Base-by-base conservation (phyloP, 1,140 invertebrate species). In the Chironomus striatipennis region DNA sequence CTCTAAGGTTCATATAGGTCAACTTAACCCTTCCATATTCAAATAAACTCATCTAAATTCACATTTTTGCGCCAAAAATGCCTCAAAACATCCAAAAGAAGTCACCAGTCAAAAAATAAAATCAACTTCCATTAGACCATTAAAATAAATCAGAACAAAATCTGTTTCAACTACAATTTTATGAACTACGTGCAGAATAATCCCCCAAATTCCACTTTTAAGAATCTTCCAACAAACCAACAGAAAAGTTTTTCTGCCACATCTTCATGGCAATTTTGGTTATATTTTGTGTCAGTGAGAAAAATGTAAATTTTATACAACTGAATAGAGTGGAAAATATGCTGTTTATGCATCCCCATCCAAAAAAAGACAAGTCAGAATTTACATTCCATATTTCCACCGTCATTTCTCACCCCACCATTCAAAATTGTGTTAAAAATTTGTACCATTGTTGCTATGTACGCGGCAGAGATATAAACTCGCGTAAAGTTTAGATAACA, bases 291-390 rank as follows among this genome's bases (percentile, higher is more conserved):
- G 15, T 18, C 65, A 70, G 15, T 57, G 47, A n/a, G 18, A 70
- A 70, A 70, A 70, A 70, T 70, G 65, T 70, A 70, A 70, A 70
- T 70, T 70, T 21, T 18, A 21, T 70, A 34, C 24, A 70, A 21
- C 20, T 70, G 65, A 70, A 70, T 70, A 17, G 20, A 20, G 65
- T 70, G 65, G 65, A 70, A 70, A 21, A 70, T 70, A 57, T 57
- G 47, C 47, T 57, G 47, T 57, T 57, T 57, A 57, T 57, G 47
- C 24, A 34, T 34, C 24, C 24, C 24, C 24, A 34, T 34, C 24
- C 24, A 34, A 34, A 34, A 34, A 34, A 34, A 34, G 24, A 34
- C 24, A 34, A 34, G 24, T 34, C 24, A 34, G 24, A 34, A 34
- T 34, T 57, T 57, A 57, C n/a, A 57, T n/a, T n/a, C 12, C 47